Base-by-base conservation (phyloP, 37 sponge, comb jelly and placozoan species). In the Spongilla lacustris region DNA sequence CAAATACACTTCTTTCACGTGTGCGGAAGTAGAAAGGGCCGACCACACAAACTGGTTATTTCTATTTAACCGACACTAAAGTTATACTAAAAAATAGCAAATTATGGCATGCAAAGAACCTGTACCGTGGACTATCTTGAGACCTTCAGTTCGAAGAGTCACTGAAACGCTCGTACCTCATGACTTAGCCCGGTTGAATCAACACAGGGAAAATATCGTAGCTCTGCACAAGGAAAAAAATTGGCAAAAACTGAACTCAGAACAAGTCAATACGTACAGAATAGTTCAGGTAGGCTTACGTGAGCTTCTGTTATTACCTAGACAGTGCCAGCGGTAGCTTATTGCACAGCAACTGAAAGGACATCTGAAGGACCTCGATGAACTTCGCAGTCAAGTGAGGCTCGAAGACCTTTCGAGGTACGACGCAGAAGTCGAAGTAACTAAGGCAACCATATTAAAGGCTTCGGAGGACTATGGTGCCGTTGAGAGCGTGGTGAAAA, bases 231-330 rank as follows among this genome's bases (percentile, higher is more conserved):
- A 24, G 24, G 83, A 82, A 0, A 49, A 72, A 25, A 66, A 88
- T 41, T 94, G 95, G 95, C 71, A 50, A 4, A 74, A 41, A 33
- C 79, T 94, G 50, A 80, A 89, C 67, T 34, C 73, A 28, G 95
- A 94, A 35, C 92, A 94, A 67, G 24, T 91, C 31, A 87, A 91
- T 68, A 89, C 92, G 28, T 71, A 66, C 29, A 82, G 85, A 50
- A 94, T 89, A 27, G 89, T 88, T 24, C 92, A 91, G 87, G 93
- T 92, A 67, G 21, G 48, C 74, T 3, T 6, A n/a, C n/a, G n/a
- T n/a, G n/a, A 50, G 21, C 2, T 66, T 35, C 17, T 27, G n/a
- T 30, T 19, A 58, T 50, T 23, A 73, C 6, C n/a, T 2, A 36
- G 0, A 28, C 23, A 23, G 68, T 23, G 19, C 24, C 36, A 27